phyloP scores from a whole-genome alignment of 2,888 invertebrate species.

The Hemaris fuciformis region DNA sequence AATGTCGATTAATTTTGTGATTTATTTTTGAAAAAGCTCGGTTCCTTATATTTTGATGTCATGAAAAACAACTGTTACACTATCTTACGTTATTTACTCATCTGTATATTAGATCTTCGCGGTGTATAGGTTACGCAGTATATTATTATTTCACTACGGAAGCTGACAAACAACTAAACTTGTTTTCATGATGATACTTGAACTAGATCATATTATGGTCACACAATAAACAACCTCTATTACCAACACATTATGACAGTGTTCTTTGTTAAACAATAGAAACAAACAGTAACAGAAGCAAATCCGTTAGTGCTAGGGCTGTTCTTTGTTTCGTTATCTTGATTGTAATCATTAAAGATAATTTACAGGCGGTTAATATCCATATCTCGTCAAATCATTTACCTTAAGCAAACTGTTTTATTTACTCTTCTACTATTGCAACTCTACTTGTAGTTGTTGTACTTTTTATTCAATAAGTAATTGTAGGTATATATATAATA shows the following conservation, averaged over 20 bases:
- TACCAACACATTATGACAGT: background rate
- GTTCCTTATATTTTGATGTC: background rate
- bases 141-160: background rate
- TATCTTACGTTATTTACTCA: background rate
- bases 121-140: background rate
- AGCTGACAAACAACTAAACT: background rate
- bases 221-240: constrained; percentile 6
- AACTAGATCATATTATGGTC: constrained; percentile 11
- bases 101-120: background rate
- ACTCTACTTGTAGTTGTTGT: too few relatives aligned
- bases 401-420: too few relatives aligned
- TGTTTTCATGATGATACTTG: constrained; percentile 1
- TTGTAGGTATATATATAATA: too few relatives aligned
- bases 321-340: constrained; percentile 1
- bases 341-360: background rate
- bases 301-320: background rate
- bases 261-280: background rate
- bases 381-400: too few relatives aligned
- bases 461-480: too few relatives aligned
- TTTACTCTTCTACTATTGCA: too few relatives aligned
- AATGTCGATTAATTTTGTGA: too few relatives aligned
- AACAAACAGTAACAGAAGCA: background rate
- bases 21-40: too few relatives aligned
- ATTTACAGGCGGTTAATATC: too few relatives aligned
- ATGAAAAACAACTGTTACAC: background rate